phyloP scores from a whole-genome alignment of 2,888 invertebrate genomes.

The Priocnemis perturbator region DNA sequence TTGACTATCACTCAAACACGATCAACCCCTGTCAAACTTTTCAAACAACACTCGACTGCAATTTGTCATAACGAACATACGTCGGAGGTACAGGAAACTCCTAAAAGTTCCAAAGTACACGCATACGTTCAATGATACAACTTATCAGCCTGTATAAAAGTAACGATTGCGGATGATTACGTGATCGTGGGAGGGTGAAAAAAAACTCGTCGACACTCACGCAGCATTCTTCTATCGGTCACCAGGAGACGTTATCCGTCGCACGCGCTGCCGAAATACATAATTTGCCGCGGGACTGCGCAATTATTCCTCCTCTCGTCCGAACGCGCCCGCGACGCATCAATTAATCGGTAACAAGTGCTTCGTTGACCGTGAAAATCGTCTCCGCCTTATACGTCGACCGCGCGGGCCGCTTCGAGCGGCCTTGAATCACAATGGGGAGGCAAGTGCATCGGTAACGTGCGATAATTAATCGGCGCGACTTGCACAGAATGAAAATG shows the following conservation, averaged over 20 bases:
- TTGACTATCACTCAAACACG: no score
- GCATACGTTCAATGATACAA: no score
- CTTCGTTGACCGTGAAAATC: neutral
- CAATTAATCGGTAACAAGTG: neutral
- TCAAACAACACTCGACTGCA: no score
- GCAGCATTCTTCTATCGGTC: neutral
- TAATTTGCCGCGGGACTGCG: no score
- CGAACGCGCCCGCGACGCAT: no score
- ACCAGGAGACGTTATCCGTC: neutral
- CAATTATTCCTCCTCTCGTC: no score
- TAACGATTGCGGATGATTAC: neutral
- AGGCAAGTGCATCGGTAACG: neutral
- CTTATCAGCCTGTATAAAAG: no score
- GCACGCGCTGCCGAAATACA: no score
- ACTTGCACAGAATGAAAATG: conserved; percentile 2
- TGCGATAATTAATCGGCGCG: conserved; percentile 4
- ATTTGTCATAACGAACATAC: no score
- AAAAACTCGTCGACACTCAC: neutral
- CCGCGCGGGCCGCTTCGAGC: neutral
- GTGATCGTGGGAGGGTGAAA: neutral
- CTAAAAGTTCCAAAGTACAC: no score
- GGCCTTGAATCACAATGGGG: conserved; percentile 4
- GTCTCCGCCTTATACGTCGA: conserved; percentile 1
- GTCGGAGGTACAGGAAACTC: no score
- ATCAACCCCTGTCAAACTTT: no score